phyloP scores from a whole-genome alignment of 2,888 invertebrate genomes.

The Tetramorium bicarinatum region DNA sequence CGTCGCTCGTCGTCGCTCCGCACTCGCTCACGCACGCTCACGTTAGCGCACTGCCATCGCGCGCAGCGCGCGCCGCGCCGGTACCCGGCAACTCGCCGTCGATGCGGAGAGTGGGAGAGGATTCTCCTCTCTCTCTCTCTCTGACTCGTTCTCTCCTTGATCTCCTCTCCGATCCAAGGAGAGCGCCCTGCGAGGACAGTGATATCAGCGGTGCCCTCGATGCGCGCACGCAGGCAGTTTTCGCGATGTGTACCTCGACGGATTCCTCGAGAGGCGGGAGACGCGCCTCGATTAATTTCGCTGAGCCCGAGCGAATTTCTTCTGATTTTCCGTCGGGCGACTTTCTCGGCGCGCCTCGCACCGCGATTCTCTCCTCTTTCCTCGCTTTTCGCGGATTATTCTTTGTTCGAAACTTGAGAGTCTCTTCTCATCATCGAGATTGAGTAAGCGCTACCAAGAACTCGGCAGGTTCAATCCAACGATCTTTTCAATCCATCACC shows the following conservation, averaged over 20 bases:
- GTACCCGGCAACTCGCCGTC: slow-evolving; percentile 20
- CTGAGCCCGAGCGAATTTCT: background rate
- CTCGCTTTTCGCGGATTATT: background rate
- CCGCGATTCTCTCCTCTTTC: background rate
- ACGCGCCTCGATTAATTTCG: background rate
- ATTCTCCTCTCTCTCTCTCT: background rate
- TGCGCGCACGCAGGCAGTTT: background rate
- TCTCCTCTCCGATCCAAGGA: slow-evolving; percentile 13
- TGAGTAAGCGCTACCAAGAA: too few species aligned
- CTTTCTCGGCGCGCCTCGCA: background rate
- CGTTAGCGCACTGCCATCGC: slow-evolving; percentile 61
- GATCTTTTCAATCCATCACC: background rate
- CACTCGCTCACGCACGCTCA: slow-evolving; percentile 47
- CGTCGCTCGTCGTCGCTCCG: slow-evolving; percentile 13
- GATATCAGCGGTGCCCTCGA: slow-evolving; percentile 9
- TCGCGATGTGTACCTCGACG: background rate
- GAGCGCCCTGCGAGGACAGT: slow-evolving; percentile 6
- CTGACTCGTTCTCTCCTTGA: background rate
- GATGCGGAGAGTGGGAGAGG: background rate
- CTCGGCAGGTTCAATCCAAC: background rate
- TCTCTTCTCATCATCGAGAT: too few species aligned
- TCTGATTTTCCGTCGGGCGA: background rate
- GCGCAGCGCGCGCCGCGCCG: slow-evolving; percentile 39
- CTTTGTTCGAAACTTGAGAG: background rate
- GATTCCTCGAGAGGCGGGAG: background rate